Evolutionary conservation across 2,888 invertebrate species (phyloP), one percentile per base, ranked within the genome.

Genomic region (Lapara coniferarum): DNA sequence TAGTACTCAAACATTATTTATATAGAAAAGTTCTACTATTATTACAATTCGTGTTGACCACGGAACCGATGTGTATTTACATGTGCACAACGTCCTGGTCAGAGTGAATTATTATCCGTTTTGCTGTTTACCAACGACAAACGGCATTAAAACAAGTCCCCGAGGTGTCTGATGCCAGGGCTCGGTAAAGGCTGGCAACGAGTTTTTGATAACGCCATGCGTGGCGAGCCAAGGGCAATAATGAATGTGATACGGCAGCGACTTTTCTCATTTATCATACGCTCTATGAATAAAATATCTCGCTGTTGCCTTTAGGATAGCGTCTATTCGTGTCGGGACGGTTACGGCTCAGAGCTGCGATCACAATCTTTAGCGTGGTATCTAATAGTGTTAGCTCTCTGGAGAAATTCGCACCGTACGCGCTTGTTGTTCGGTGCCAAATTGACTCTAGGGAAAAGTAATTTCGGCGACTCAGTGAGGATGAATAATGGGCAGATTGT

Each of bases 251-350:
- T 91, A 90, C 86, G 85, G 84, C 86, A 84, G 78, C 85, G 82
- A 85, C 87, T 84, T 87, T 85, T 81, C 87, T 89, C 90, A 91
- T 92, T 92, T 92, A 91, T 92, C 92, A 92, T 85, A 82, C 78
- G 83, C 84, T 87, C 89, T 90, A 91, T 92, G 92, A 92, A 92
- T 93, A 92, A 92, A 90, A 91, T 91, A 90, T 92, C 88, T 88
- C 85, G 87, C 86, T 84, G 83, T 85, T 87, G 88, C 86, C 88
- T 88, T 85, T 88, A 85, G 89, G 87, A 90, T 89, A 88, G 86
- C 82, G 85, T 82, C 84, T 86, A 81, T 85, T 88, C 89, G 89
- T 89, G 89, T 85, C 83, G 85, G 86, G 87, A 86, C 86, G 86
- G 84, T 86, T 87, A 85, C 83, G 81, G 86, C 87, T 86, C 83